Percentiles rank a stretch among this genome's conserved stretches.
These are phyloP conservation scores for Atta cephalotes DNA, from an alignment of 1,140 invertebrate species.

Conservation along the genomic window DNA sequence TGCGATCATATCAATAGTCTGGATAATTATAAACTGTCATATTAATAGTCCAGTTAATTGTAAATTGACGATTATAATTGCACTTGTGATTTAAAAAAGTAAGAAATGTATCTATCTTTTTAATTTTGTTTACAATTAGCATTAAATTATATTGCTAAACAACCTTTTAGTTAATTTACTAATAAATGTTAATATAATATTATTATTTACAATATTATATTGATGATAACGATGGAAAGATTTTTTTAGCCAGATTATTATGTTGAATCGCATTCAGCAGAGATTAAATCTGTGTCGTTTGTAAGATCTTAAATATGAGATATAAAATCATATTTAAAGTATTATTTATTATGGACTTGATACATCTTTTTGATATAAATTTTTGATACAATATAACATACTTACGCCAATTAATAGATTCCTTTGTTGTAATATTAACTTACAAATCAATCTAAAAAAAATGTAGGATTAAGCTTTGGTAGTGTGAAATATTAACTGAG, in stretches of 20 bases:
- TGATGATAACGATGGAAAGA: neutral
- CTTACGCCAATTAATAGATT: neutral
- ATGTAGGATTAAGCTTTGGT: conserved; percentile 37
- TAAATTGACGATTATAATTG: neutral
- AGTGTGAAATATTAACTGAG: neutral
- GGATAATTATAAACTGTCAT: neutral
- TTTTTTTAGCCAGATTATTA: conserved; percentile 20
- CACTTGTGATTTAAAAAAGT: neutral
- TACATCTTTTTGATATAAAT: neutral
- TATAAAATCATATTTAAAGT: neutral
- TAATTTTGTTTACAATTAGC: neutral
- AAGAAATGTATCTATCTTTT: conserved; percentile 1
- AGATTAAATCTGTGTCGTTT: neutral
- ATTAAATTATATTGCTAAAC: neutral
- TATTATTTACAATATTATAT: neutral
- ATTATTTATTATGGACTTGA: neutral
- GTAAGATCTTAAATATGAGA: conserved; percentile 7
- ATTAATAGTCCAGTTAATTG: conserved; percentile 2
- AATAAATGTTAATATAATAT: neutral
- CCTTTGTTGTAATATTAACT: conserved; percentile 11
- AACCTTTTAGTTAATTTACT: neutral
- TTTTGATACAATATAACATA: neutral
- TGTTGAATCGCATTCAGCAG: neutral
- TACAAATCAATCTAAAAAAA: conserved; percentile 3
- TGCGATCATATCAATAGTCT: conserved; percentile 9